Conservation (phyloP, 2,113 vertebrate species). For the Chaenocephalus aceratus region DNA sequence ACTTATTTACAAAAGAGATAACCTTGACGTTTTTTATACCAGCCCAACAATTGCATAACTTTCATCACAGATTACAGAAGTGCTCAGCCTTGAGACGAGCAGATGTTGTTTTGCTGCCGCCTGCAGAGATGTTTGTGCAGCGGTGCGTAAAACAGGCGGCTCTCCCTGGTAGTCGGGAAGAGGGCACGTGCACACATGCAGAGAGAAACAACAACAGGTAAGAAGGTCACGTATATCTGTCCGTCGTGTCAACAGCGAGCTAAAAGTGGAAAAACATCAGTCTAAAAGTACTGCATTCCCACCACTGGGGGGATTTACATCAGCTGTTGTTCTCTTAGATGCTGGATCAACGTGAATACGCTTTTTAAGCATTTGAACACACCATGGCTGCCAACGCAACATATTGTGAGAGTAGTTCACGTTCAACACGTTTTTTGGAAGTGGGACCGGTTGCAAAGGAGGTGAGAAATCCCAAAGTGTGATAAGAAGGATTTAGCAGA, state of each 20-base stretch:
- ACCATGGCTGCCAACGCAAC: background rate
- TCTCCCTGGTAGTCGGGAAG: too few relatives aligned
- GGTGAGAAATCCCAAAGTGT: slow-evolving; percentile 16
- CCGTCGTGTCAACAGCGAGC: too few relatives aligned
- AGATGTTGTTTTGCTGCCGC: slow-evolving; percentile 3
- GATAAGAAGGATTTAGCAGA: background rate
- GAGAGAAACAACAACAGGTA: too few relatives aligned
- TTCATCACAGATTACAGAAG: background rate
- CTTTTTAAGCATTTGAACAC: background rate
- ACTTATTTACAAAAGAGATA: background rate
- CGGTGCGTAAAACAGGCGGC: background rate
- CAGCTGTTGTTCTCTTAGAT: slow-evolving; percentile 60
- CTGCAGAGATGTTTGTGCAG: slow-evolving; percentile 6
- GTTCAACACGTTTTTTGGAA: slow-evolving; percentile 17
- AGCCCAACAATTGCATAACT: slow-evolving; percentile 5
- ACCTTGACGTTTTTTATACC: background rate
- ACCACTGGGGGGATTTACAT: slow-evolving; percentile 5
- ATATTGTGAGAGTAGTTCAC: slow-evolving; percentile 10
- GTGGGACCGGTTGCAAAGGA: slow-evolving; percentile 2
- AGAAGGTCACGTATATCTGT: background rate
- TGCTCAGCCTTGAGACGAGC: background rate
- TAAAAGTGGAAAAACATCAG: too few relatives aligned
- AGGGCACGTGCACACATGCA: too few relatives aligned
- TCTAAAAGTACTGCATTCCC: too few relatives aligned
- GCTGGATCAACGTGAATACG: background rate